Conservation (phyloP, 2,888 invertebrate species). For the Eremobia ochroleuca region DNA sequence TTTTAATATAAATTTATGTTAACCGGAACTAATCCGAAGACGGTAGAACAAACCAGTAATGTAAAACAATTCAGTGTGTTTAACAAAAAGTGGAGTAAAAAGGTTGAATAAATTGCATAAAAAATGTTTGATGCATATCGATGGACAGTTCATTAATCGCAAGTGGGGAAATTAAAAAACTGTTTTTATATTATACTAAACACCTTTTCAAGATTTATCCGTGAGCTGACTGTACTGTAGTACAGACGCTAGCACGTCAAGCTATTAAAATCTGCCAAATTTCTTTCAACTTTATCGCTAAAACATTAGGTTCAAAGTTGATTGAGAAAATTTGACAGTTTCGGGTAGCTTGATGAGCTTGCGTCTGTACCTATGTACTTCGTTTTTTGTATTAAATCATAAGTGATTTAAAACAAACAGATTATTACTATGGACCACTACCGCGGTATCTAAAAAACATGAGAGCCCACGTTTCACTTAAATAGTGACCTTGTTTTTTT, state of each 20-base stretch:
- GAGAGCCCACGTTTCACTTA: not conserved
- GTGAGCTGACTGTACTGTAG: too few species aligned
- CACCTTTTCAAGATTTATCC: not conserved
- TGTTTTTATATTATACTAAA: not conserved
- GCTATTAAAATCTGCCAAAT: too few species aligned
- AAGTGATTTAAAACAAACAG: too few species aligned
- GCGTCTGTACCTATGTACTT: too few species aligned
- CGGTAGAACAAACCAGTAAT: not conserved
- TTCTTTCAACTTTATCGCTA: too few species aligned
- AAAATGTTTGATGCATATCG: constrained; percentile 37
- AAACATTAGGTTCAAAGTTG: too few species aligned
- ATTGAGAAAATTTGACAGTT: too few species aligned
- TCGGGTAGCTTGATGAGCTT: too few species aligned
- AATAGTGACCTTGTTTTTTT: constrained; percentile 5
- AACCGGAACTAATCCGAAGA: not conserved
- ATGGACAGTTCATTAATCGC: not conserved
- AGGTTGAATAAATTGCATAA: constrained; percentile 18
- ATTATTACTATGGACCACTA: not conserved
- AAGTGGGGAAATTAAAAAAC: not conserved
- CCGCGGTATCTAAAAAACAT: not conserved
- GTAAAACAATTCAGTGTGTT: not conserved
- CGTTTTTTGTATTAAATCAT: too few species aligned
- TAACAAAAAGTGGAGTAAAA: not conserved
- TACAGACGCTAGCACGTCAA: too few species aligned
- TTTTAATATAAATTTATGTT: not conserved